Evolutionary conservation across 2,113 vertebrate genomes (phyloP), one percentile per base, ranked within the genome.

Genomic region (Silurus asotus): DNA sequence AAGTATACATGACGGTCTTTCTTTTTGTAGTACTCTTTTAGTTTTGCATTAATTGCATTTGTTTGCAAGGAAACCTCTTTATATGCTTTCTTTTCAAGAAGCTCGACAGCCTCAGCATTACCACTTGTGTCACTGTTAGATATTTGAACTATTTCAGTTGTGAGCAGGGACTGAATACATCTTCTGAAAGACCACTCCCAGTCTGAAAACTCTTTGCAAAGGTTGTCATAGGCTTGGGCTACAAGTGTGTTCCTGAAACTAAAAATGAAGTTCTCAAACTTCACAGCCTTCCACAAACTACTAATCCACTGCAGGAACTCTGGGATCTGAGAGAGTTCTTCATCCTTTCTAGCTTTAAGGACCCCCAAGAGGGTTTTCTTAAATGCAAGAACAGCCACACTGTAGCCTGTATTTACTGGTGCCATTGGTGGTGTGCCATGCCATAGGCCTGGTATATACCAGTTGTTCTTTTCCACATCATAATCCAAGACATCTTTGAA

Each of bases 401-500:
- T 93, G 89, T 94, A 95, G 13, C 90, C 94, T 49, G 87, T 89
- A 86, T 90, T 94, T 8, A 95, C 92, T 81, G 92, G 86, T 61
- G 93, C 92, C 94, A 94, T 94, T 6, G 94, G 94, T 20, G 94
- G 94, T 0, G 89, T 93, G 62, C 94, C 94, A 25, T 91, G 83
- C 93, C 94, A 94, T 19, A 94, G 88, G 67, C 93, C 91, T 61
- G 92, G 92, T 64, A 95, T 94, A 76, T 95, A 92, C 92, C 91
- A 93, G 85, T 90, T 92, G 70, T 92, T 90, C 58, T 86, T 88
- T 0, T 78, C 85, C 1, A 88, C 17, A 20, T 93, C 82, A 48
- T 95, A 95, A 17, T 92, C 81, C 64, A 94, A 77, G 10, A 94
- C 88, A 88, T 94, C 92, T n/a, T 89, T 92, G 81, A 94, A 93